Base-by-base conservation (phyloP, 2,113 vertebrate species). In the Equus przewalskii region DNA sequence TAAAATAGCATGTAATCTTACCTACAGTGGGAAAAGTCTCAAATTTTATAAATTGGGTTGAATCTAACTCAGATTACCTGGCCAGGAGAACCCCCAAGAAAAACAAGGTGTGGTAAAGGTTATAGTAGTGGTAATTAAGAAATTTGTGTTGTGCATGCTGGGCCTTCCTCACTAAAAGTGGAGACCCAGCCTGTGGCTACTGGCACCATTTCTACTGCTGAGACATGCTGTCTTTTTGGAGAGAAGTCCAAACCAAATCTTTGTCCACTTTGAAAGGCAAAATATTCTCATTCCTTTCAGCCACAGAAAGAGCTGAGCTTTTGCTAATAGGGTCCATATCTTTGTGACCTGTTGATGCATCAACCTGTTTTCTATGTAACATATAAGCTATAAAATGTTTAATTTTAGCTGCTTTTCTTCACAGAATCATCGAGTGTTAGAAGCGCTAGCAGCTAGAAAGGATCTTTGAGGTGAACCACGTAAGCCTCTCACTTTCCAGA, bases 1-100 rank as follows among this genome's bases (percentile, higher is more conserved):
- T 98, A 98, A 98, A 98, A 98, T 98, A 98, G 97, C 97, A 95
- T 97, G 92, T 97, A 97, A 97, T 97, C 94, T 94, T 98, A 97
- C 97, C 96, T 98, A 96, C 87, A 97, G 88, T 96, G 96, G 92
- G 92, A 95, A 96, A 98, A 96, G 70, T 90, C 90, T 98, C 95
- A 97, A 96, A 70, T 95, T 96, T 96, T 95, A 95, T 96, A 97
- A 98, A 94, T 96, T 92, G 80, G n/a, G 69, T 96, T 97, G 95
- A 89, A 76, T 96, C 79, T 97, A 94, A 96, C 90, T 96, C 94
- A 96, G 94, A 95, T 98, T 98, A 98, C 95, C 98, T 98, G 98
- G 92, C 87, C 70, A 97, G 69, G 70, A 97, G 79, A 92, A 49
- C 41, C 89, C 97, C 97, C 97, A 97, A 97, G 95, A 97, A 94